Evolutionary conservation across 2,113 vertebrate species (phyloP), one percentile per base, ranked within the genome.

Genomic region (Tursiops truncatus): DNA sequence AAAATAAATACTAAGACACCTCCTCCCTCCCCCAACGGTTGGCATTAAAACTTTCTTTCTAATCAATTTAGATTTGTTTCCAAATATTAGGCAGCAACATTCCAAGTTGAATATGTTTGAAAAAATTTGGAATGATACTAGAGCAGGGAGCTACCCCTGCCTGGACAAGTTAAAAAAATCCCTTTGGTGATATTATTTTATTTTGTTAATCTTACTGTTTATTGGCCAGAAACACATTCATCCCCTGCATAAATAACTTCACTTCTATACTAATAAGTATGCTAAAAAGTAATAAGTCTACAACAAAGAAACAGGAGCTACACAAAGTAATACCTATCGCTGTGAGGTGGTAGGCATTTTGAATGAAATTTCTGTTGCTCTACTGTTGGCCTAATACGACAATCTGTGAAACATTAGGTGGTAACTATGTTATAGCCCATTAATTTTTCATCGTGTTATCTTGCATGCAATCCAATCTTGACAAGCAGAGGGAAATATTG

Each of bases 41-140:
- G 99, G 99, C 99, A 99, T 99, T 99, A 99, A 99, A 99, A 99
- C 98, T 99, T 99, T 98, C 98, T 98, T 99, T 98, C 98, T 98
- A 98, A 97, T 98, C 62, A 99, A 98, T 98, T 98, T 98, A 98
- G 98, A 95, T 84, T 98, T 97, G 73, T 98, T 99, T 98, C 91
- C 98, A 98, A 98, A 98, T 97, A 98, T 98, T 97, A 98, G 99
- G 99, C 99, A 99, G 99, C 99, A 98, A 97, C 96, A 98, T 98
- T 98, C 96, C 96, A 98, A 97, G 94, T 96, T 98, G 58, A 97
- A 94, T 97, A 92, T 94, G 26, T 97, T 97, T 98, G 97, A 97
- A 98, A 98, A 93, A 28, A 33, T 96, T 96, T 92, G 97, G 79
- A 96, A 98, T 95, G 82, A 93, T 97, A 98, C 70, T 89, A 97